Evolutionary conservation across 2,113 vertebrate species (phyloP), one percentile per base, ranked within the genome.

Genomic region (Pitta sordida): DNA sequence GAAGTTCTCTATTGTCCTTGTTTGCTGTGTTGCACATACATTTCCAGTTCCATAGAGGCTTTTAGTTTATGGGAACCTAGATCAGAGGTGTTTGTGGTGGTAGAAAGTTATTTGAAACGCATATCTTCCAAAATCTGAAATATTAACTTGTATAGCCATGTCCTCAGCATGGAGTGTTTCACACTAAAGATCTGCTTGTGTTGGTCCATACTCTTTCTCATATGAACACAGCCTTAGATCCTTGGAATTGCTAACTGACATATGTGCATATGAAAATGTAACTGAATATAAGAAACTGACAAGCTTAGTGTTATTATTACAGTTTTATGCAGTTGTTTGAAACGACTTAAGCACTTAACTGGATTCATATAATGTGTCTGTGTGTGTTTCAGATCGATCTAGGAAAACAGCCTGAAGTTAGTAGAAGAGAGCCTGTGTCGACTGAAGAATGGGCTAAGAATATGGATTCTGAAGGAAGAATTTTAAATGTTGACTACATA

Each of bases 381-480:
- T 17, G 1, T 86, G 36, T 95, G 18, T 92, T 97, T 96, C 97
- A 99, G 99, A 98, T 99, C 3, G 99, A 99, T 96, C 96, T 99
- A 75, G 99, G 99, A 17, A 86, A 96, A 51, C 97, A 99, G 82
- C 99, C 99, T 77, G 95, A 98, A 85, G 98, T 99, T 51, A 98
- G 96, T 23, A 98, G 99, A 91, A 97, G 97, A 82, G 98, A 98
- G 26, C 99, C 99, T 24, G 97, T 99, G 63, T 98, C 98, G 2
- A 20, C 97, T 59, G 98, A 98, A 92, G 98, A 98, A 71, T 99
- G 99, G 99, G 95, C 80, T 37, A 98, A 97, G 94, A 98, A 98
- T 36, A 98, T 98, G 97, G 99, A 99, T 90, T 83, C 97, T 17
- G 98, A 99, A 96, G 99, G 99, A 94, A 98, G 98, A 96, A 96